phyloP scores from a whole-genome alignment of 1,140 invertebrate genomes.

The Campoletis sonorensis region DNA sequence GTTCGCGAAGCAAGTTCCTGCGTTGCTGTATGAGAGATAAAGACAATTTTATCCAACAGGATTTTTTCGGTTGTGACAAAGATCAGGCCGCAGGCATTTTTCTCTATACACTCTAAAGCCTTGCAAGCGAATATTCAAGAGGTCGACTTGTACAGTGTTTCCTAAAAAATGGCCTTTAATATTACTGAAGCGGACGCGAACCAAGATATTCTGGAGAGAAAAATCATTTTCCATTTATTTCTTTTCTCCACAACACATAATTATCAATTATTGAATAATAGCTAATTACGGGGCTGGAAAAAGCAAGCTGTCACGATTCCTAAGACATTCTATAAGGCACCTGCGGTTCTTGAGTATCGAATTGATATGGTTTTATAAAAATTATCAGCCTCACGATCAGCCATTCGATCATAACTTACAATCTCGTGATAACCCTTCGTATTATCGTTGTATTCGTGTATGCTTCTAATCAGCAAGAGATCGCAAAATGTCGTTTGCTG shows the following conservation, averaged over 20 bases:
- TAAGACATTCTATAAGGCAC: background rate
- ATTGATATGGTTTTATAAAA: constrained; percentile 13
- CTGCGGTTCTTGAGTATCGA: background rate
- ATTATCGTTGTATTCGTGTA: background rate
- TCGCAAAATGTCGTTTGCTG: background rate
- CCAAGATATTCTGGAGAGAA: no score
- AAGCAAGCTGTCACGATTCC: background rate
- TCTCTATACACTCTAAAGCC: no score
- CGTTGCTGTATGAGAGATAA: constrained; percentile 68
- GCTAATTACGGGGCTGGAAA: no score
- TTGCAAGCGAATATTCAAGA: background rate
- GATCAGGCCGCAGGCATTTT: background rate
- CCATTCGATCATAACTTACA: constrained; percentile 19
- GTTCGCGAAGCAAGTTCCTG: constrained; percentile 75
- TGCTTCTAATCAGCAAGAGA: background rate
- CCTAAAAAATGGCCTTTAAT: no score
- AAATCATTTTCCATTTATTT: no score
- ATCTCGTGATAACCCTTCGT: constrained; percentile 1
- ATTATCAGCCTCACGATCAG: constrained; percentile 8
- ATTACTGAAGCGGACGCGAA: no score
- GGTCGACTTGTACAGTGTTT: background rate
- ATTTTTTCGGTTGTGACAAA: constrained; percentile 29
- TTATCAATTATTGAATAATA: no score
- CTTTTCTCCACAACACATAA: no score
- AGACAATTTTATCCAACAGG: constrained; percentile 44